Percentiles rank a stretch among this genome's conserved stretches.
phyloP scores from a whole-genome alignment of 92 coral and sea anemone species.

The Parazoanthus atlanticus region DNA sequence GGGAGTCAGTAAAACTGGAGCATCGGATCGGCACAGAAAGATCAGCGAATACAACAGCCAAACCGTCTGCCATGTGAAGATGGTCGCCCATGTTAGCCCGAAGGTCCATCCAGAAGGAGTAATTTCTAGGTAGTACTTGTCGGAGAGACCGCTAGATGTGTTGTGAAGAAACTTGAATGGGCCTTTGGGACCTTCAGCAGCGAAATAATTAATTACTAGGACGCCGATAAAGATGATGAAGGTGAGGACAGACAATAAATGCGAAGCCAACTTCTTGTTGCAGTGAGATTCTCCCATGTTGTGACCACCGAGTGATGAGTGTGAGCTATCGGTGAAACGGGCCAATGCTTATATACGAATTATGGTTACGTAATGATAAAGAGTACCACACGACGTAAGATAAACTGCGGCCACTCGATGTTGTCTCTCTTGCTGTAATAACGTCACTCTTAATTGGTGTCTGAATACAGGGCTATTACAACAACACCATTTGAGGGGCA shows the following conservation, averaged over 20 bases:
- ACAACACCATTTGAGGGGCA: too few species aligned
- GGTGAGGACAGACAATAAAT: neutral
- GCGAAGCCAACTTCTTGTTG: constrained; percentile 6
- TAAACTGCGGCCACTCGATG: too few species aligned
- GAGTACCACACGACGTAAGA: too few species aligned
- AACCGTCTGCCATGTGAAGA: constrained; percentile 77
- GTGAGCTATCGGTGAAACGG: neutral
- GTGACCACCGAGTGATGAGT: neutral
- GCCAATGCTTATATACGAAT: neutral
- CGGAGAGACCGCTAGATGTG: constrained; percentile 32
- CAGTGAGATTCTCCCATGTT: neutral
- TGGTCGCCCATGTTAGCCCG: constrained; percentile 84
- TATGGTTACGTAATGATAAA: too few species aligned
- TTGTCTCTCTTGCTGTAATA: too few species aligned
- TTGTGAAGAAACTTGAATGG: constrained; percentile 49
- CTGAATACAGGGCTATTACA: too few species aligned
- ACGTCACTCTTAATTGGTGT: too few species aligned
- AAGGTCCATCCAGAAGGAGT: constrained; percentile 98
- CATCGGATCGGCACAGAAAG: constrained; percentile 64
- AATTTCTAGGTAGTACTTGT: constrained; percentile 67
- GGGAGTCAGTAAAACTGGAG: constrained; percentile 60
- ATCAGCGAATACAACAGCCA: constrained; percentile 79
- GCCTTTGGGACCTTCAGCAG: constrained; percentile 47
- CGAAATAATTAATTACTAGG: constrained; percentile 46
- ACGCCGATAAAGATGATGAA: constrained; percentile 34